Evolutionary conservation across 2,888 invertebrate species (phyloP).

Genomic region (Trachelus stipa): DNA sequence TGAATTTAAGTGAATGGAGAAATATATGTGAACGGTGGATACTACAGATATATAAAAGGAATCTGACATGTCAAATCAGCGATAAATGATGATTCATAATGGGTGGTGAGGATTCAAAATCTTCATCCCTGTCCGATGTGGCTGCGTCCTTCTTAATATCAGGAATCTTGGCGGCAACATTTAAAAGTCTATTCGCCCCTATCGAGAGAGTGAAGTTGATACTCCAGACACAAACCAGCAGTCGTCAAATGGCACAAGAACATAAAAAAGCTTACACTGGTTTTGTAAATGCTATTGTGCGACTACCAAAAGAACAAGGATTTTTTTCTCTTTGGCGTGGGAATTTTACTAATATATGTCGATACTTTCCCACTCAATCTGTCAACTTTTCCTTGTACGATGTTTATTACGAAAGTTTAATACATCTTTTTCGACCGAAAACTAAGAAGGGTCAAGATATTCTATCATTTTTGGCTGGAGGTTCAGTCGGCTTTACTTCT

Average conservation of each 20-base stretch:
- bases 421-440: neutral
- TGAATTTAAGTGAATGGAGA: neutral
- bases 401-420: constrained; percentile 11
- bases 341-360: constrained; percentile 24
- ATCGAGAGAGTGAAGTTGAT: constrained; percentile 31
- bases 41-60: neutral
- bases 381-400: constrained; percentile 30
- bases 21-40: neutral
- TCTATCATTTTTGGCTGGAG: constrained; percentile 26
- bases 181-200: constrained; percentile 27
- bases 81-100: neutral
- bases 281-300: constrained; percentile 16
- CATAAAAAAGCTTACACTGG: constrained; percentile 22
- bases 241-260: constrained; percentile 21
- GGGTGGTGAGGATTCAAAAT: neutral
- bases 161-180: constrained; percentile 23
- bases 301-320: constrained; percentile 29
- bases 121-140: constrained; percentile 10
- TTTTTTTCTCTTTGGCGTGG: constrained; percentile 32
- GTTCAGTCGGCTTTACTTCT: constrained; percentile 28
- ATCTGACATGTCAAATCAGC: neutral
- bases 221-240: constrained; percentile 31
- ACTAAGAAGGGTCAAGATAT: constrained; percentile 5
- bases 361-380: constrained; percentile 31
- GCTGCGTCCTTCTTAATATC: constrained; percentile 27